Base-by-base conservation (phyloP, 2,888 invertebrate genomes). In the Pristionchus fissidentatus region DNA sequence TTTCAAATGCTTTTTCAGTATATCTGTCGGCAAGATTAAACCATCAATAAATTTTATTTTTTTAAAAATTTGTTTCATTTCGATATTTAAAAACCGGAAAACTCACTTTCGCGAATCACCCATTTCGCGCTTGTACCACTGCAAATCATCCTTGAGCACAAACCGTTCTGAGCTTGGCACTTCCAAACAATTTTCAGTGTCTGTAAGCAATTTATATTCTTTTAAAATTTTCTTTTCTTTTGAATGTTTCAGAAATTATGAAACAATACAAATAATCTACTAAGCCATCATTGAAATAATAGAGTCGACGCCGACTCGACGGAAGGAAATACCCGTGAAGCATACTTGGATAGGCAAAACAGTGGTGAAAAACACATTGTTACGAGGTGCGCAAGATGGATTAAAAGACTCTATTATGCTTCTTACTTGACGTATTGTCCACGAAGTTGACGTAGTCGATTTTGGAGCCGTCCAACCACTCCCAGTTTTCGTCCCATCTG, bases 401-500 rank as follows among this genome's bases (percentile, higher is more conserved):
- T n/a, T n/a, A n/a, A n/a, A n/a, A n/a, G n/a, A n/a, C n/a, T n/a
- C n/a, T n/a, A n/a, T n/a, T n/a, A n/a, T n/a, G n/a, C n/a, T n/a
- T n/a, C 62, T 19, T 19, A 62, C 66, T 66, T n/a, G 38, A 66
- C 19, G 35, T 66, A 7, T 19, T 35, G 41, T 66, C 66, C 38
- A 38, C 66, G 19, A 66, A 66, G 66, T 66, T 66, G 38, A 38
- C 38, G 38, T 66, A 66, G 66, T 66, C 66, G 0, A 66, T 38
- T 0, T 35, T 7, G 0, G 66, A n/a, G 4, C 41, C 15, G 41
- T 66, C 66, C 66, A 41, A n/a, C 66, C 66, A 66, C 41, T 66
- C 66, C 66, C 66, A 66, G 66, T 66, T 66, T n/a, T 66, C 66
- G 66, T 66, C 66, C 66, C 66, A 66, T 0, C 19, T 57, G 29